Conservation (phyloP, 2,888 invertebrate genomes). For the Tiliacea aurago region DNA sequence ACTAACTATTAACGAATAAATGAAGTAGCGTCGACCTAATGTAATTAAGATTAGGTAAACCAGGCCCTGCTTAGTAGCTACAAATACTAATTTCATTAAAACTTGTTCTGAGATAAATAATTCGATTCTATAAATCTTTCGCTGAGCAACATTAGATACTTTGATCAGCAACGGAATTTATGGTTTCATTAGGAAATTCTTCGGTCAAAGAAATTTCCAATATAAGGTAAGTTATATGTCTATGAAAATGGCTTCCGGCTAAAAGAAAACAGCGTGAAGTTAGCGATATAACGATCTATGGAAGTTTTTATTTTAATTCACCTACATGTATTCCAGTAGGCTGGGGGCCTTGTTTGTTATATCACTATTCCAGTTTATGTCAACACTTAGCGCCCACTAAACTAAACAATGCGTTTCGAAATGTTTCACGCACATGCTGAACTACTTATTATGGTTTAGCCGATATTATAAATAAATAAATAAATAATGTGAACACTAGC, state of each 20-base stretch:
- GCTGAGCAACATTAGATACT: constrained; percentile 60
- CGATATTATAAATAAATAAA: constrained; percentile 57
- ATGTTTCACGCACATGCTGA: constrained; percentile 59
- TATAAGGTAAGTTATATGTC: constrained; percentile 56
- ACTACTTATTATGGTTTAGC: constrained; percentile 39
- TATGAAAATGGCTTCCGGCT: constrained; percentile 62
- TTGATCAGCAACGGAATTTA: constrained; percentile 74
- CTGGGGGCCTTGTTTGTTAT: constrained; percentile 54
- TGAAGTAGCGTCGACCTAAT: constrained; percentile 19
- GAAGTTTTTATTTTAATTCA: constrained; percentile 40
- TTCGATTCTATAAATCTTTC: constrained; percentile 63
- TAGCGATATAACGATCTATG: constrained; percentile 17
- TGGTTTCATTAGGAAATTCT: constrained; percentile 77
- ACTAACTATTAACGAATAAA: constrained; percentile 41
- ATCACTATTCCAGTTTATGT: constrained; percentile 48
- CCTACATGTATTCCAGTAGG: constrained; percentile 27
- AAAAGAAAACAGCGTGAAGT: constrained; percentile 44
- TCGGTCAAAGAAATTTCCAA: constrained; percentile 69
- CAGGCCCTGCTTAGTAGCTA: constrained; percentile 39
- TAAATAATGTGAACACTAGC: constrained; percentile 28
- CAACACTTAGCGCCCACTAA: constrained; percentile 59
- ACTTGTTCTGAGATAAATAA: constrained; percentile 60
- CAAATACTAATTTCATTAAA: constrained; percentile 49
- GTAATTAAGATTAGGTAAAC: constrained; percentile 55
- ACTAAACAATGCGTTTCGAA: constrained; percentile 61